A percentile compares a stretch with the other conserved stretches of the same genome.
These are phyloP conservation scores for Luidia sarsii DNA, from an alignment of 53 echinoderm and acorn worm species.

Conservation along the genomic window DNA sequence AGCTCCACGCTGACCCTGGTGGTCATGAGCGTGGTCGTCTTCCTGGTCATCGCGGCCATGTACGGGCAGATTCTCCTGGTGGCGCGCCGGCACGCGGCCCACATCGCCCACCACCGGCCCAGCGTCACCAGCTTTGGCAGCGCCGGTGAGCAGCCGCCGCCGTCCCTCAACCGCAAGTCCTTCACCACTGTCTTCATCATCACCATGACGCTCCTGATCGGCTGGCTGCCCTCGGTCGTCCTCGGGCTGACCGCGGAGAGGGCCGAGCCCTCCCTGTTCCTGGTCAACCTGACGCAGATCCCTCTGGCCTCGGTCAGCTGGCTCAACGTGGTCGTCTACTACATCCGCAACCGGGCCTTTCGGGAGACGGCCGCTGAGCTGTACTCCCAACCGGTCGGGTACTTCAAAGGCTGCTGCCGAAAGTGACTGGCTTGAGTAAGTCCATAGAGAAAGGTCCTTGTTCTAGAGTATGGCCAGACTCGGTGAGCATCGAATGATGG, in stretches of 20 bases:
- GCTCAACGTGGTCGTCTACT: slow-evolving; percentile 44
- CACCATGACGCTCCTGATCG: slow-evolving; percentile 24
- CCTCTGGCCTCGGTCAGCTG: slow-evolving; percentile 48
- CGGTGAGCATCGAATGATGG: too few relatives aligned
- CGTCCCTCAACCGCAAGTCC: slow-evolving; percentile 32
- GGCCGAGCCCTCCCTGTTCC: not conserved
- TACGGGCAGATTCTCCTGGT: slow-evolving; percentile 31
- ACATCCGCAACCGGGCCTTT: slow-evolving; percentile 33
- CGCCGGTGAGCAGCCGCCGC: not conserved
- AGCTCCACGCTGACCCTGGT: slow-evolving; percentile 4
- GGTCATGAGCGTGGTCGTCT: not conserved
- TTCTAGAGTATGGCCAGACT: too few relatives aligned
- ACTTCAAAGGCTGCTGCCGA: slow-evolving; percentile 37
- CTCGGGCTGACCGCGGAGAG: not conserved
- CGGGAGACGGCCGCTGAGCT: slow-evolving; percentile 8
- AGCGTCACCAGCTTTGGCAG: slow-evolving; percentile 10
- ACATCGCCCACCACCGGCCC: slow-evolving; percentile 38
- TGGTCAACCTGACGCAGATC: slow-evolving; percentile 5
- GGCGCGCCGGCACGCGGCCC: slow-evolving; percentile 35
- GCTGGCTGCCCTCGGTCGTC: slow-evolving; percentile 31
- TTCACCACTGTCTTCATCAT: slow-evolving; percentile 49
- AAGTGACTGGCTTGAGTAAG: too few relatives aligned
- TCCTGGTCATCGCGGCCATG: slow-evolving; percentile 17
- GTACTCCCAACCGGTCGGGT: not conserved
- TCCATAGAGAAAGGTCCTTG: too few relatives aligned